A percentile compares a stretch with the other conserved stretches of the same genome.
Conservation (phyloP, 2,888 invertebrate species). For the Bombylius major region DNA sequence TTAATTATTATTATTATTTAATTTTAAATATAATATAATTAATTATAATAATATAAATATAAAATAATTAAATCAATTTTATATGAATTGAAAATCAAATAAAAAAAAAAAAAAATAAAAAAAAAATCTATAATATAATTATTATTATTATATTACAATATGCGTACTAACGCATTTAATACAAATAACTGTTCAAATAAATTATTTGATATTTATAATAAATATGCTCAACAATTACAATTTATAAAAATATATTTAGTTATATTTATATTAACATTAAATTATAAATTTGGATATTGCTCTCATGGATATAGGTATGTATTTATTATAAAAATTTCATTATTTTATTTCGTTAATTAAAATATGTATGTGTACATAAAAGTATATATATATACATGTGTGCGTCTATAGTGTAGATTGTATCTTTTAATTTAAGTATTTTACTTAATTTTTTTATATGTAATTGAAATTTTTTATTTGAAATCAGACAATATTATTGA, state of each 20-base stretch:
- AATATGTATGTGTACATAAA: too few relatives aligned
- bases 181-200: not conserved
- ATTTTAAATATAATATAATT: too few relatives aligned
- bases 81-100: not conserved
- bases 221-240: not conserved
- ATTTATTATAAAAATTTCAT: not conserved
- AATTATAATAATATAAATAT: not conserved
- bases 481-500: too few relatives aligned
- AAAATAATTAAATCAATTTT: not conserved
- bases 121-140: not conserved
- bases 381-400: not conserved
- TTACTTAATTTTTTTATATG: not conserved
- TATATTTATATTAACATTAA: conserved; percentile 6
- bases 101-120: not conserved
- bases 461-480: too few relatives aligned
- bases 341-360: not conserved
- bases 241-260: not conserved
- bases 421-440: not conserved
- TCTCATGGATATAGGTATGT: conserved; percentile 7
- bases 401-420: not conserved
- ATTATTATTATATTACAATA: not conserved
- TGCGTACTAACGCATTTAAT: not conserved
- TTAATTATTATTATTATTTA: too few relatives aligned
- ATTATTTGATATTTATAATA: not conserved
- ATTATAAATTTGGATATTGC: conserved; percentile 1